Evolutionary conservation across 1,140 invertebrate species (phyloP).

Genomic region (Rhopalosiphum maidis): DNA sequence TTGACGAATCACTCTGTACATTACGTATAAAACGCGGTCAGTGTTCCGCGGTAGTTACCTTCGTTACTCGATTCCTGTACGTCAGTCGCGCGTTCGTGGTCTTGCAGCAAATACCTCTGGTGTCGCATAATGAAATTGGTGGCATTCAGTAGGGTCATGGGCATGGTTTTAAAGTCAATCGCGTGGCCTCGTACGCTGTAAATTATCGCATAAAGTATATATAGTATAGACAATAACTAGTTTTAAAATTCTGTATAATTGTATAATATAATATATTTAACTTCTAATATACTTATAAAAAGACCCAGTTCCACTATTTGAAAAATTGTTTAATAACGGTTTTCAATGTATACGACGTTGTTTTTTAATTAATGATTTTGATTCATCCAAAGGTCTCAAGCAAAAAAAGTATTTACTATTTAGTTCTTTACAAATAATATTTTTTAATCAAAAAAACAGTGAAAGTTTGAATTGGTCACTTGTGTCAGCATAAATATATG

Average conservation of each 20-base stretch:
- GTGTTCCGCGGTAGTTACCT: neutral
- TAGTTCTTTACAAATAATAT: neutral
- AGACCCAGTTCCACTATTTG: neutral
- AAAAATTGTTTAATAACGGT: neutral
- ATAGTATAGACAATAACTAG: neutral
- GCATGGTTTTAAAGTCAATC: conserved; percentile 20
- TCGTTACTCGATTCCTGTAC: neutral
- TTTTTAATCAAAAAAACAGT: neutral
- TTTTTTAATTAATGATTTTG: too few species aligned
- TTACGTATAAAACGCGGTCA: neutral
- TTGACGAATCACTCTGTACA: neutral
- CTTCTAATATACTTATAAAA: neutral
- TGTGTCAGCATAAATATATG: neutral
- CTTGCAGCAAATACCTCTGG: conserved; percentile 29
- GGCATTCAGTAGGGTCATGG: conserved; percentile 46
- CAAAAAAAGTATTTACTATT: neutral
- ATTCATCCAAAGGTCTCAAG: neutral
- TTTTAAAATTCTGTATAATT: neutral
- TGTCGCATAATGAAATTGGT: conserved; percentile 50
- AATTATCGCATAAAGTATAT: neutral
- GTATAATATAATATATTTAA: neutral
- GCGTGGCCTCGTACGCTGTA: conserved; percentile 18
- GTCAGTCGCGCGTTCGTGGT: neutral
- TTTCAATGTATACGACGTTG: neutral
- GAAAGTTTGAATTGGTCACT: neutral